Evolutionary conservation across 2,888 invertebrate genomes (phyloP).

Genomic region (Siphlonurus alternatus): DNA sequence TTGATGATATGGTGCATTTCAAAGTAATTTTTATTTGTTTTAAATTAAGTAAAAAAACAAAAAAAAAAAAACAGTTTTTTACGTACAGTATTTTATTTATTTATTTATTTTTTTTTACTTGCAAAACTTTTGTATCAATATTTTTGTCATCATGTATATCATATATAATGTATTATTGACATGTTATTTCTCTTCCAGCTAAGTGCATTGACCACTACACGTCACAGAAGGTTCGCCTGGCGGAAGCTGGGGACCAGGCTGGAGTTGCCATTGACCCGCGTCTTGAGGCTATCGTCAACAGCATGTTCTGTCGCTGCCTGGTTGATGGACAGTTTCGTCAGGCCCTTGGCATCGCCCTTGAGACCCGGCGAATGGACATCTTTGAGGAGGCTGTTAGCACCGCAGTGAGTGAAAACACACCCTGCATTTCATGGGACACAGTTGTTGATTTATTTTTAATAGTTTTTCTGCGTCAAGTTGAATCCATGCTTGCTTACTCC

Average conservation of each 20-base stretch:
- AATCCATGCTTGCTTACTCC: no score
- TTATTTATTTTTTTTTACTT: no score
- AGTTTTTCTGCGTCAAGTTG: no score
- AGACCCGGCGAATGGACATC: constrained; percentile 93
- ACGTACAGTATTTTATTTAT: no score
- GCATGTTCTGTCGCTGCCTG: constrained; percentile 93
- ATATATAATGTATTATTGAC: not conserved
- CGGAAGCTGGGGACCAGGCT: constrained; percentile 35
- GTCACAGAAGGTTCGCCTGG: constrained; percentile 54
- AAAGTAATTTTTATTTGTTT: no score
- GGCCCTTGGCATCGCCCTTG: constrained; percentile 89
- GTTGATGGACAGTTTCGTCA: constrained; percentile 90
- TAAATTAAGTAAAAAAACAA: no score
- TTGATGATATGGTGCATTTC: no score
- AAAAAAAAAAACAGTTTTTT: no score
- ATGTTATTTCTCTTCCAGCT: constrained; percentile 33
- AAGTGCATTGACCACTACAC: constrained; percentile 97
- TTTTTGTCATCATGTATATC: no score
- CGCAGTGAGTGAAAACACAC: constrained; percentile 40
- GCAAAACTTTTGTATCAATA: no score
- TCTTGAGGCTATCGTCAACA: constrained; percentile 84
- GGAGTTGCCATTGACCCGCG: constrained; percentile 47
- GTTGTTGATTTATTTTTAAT: no score
- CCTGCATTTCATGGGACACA: no score
- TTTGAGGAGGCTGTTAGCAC: constrained; percentile 83